These are phyloP conservation scores for Schlechtendalia chinensis DNA, from an alignment of 1,140 invertebrate genomes.

Conservation along the genomic window DNA sequence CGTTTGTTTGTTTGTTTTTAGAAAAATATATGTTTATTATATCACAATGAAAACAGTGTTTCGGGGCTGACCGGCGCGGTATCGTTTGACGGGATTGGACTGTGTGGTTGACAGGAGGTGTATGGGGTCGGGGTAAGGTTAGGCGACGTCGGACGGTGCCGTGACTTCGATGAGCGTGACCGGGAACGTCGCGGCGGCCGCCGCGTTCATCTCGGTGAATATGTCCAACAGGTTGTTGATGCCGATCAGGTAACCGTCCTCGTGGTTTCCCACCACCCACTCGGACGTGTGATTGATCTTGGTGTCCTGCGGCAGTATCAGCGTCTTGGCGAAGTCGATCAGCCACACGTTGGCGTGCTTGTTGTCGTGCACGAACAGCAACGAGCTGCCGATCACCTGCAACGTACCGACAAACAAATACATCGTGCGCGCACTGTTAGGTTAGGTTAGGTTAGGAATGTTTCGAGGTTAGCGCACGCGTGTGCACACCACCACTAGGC, in stretches of 20 bases:
- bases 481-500: no score
- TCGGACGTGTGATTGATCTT: conserved; percentile 75
- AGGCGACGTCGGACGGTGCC: conserved; percentile 48
- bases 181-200: conserved; percentile 54
- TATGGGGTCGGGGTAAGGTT: neutral
- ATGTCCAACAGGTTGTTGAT: conserved; percentile 91
- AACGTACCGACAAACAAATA: conserved; percentile 54
- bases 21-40: neutral
- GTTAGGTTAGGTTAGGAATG: no score
- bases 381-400: conserved; percentile 90
- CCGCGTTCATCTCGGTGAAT: conserved; percentile 64
- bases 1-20: no score
- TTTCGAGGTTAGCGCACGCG: no score
- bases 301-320: conserved; percentile 67
- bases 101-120: neutral
- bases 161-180: conserved; percentile 54
- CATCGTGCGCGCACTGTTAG: no score
- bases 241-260: conserved; percentile 95
- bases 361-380: conserved; percentile 93
- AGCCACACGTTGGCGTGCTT: conserved; percentile 89
- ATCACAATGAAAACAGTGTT: neutral
- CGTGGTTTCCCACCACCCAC: conserved; percentile 96
- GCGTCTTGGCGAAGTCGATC: conserved; percentile 97
- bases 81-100: neutral
- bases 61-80: neutral